Conservation (phyloP, 2,797 vertebrate species). For the Knipowitschia caucasica region DNA sequence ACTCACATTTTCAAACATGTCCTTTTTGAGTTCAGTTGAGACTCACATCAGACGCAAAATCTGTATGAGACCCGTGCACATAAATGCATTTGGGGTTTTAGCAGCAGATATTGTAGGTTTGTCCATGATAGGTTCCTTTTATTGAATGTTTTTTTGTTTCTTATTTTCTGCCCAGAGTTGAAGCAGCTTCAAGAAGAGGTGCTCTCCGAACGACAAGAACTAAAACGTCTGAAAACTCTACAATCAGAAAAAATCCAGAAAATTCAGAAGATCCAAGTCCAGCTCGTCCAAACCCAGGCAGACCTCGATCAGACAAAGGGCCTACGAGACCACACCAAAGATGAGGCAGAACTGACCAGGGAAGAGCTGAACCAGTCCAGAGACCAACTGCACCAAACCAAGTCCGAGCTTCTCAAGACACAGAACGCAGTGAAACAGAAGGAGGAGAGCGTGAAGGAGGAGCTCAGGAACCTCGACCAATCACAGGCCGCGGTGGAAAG, state of each 20-base stretch:
- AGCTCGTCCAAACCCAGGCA: neutral
- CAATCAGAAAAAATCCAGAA: conserved; percentile 1
- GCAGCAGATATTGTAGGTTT: too few species aligned
- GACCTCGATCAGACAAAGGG: neutral
- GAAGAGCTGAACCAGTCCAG: neutral
- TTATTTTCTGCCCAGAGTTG: conserved; percentile 28
- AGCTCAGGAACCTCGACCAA: neutral
- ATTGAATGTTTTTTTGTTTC: neutral
- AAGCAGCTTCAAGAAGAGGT: conserved; percentile 36
- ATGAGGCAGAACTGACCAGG: neutral
- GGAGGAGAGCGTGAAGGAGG: neutral
- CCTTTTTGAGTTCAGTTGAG: conserved; percentile 7
- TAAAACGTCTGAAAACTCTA: conserved; percentile 23
- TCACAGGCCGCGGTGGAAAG: neutral
- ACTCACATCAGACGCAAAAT: too few species aligned
- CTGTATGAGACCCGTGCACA: too few species aligned
- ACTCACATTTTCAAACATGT: too few species aligned
- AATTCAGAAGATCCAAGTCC: conserved; percentile 14
- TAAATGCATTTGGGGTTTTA: too few species aligned
- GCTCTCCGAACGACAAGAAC: conserved; percentile 22
- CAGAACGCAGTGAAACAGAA: neutral
- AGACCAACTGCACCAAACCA: neutral
- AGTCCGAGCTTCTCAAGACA: neutral
- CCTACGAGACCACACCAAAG: neutral
- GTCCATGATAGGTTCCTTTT: too few species aligned